Evolutionary conservation across 2,113 vertebrate genomes (phyloP), one percentile per base, ranked within the genome.

Genomic region (Nibea coibor): DNA sequence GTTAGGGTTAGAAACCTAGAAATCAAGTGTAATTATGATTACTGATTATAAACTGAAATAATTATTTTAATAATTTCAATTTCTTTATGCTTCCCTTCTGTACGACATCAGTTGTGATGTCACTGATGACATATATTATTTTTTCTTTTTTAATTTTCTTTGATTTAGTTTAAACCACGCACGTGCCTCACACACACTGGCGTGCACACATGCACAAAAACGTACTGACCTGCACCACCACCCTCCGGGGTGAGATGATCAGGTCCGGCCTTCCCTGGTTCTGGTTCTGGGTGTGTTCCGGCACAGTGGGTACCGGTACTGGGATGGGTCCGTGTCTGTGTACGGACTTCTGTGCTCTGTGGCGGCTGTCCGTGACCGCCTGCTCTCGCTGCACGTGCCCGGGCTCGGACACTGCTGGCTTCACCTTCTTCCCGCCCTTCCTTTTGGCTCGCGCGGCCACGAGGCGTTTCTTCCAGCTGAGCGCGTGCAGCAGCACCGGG

Each of bases 401-500:
- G 57, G 91, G 82, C 5, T 85, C 73, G 91, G 66, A 86, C 90
- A 64, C 57, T 88, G 72, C 17, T 76, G 91, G 3, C 87, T 96
- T 97, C 86, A 96, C 96, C 92, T 98, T 98, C 93, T 97, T 98
- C 82, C 95, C 95, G 85, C 95, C 97, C 90, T 97, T 97, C 93
- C 97, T 97, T 91, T 97, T 97, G 61, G 96, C 96, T 62, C 78
- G 78, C 2, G 83, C 83, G 0, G 96, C 96, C 75, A 97, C 96
- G 78, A 97, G 89, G 20, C 96, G 94, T 90, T 97, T 97, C 96
- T 97, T 97, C 97, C 97, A 97, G 48, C 96, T 97, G 57, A 97
- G 95, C 2, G 96, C 96, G 0, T 97, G 96, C 83, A 97, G 96
- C 20, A 97, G 94, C 64, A 96, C 96, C 0, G 96, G 94, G 65